Evolutionary conservation across 1,140 invertebrate genomes (phyloP).

Genomic region (Forficula auricularia): DNA sequence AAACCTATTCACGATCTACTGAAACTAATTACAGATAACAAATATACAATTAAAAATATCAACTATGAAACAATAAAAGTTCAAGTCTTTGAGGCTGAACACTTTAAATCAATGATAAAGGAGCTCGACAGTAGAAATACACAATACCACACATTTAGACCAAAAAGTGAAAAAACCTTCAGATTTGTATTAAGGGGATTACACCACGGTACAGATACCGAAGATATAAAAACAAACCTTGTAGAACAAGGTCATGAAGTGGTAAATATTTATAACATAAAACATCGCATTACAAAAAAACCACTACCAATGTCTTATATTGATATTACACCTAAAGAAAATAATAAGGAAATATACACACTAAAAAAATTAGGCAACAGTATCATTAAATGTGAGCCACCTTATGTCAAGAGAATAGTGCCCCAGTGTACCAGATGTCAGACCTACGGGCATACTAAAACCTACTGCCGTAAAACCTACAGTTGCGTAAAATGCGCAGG

Average conservation of each 20-base stretch:
- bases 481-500: conserved; percentile 15
- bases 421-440: conserved; percentile 23
- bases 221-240: not conserved
- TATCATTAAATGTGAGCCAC: conserved; percentile 19
- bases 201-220: too few relatives aligned
- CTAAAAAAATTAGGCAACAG: conserved; percentile 17
- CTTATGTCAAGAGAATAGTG: conserved; percentile 16
- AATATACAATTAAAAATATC: too few relatives aligned
- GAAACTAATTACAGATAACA: too few relatives aligned
- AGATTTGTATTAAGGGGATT: too few relatives aligned
- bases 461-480: conserved; percentile 15
- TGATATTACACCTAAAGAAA: conserved; percentile 19
- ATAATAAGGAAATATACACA: conserved; percentile 23
- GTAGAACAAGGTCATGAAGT: conserved; percentile 12
- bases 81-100: too few relatives aligned
- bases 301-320: conserved; percentile 21
- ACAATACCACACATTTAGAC: too few relatives aligned
- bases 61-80: too few relatives aligned
- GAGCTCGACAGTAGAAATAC: too few relatives aligned
- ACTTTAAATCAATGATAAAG: too few relatives aligned
- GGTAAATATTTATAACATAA: conserved; percentile 14
- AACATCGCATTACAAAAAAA: conserved; percentile 16
- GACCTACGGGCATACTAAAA: conserved; percentile 22
- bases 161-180: too few relatives aligned
- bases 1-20: too few relatives aligned